Conservation (phyloP, 2,888 invertebrate species). For the Rhogogaster chlorosoma region DNA sequence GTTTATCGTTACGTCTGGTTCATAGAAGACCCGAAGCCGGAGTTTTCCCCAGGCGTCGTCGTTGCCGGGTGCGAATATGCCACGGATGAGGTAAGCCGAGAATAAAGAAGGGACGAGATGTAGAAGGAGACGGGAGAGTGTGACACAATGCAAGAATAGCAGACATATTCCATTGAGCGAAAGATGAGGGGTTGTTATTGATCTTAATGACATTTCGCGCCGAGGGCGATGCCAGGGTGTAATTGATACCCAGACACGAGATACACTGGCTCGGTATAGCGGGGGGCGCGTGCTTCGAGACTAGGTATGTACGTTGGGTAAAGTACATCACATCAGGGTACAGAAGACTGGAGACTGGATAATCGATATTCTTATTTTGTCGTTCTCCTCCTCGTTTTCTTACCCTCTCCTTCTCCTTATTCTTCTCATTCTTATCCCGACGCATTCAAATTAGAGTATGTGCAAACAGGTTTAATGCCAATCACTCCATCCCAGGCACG, state of each 20-base stretch:
- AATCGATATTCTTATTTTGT: conserved; percentile 41
- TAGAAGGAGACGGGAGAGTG: not conserved
- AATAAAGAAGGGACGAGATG: not conserved
- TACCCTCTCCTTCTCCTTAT: no score
- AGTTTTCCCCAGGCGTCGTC: not conserved
- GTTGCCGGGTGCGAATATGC: not conserved
- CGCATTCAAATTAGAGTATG: conserved; percentile 44
- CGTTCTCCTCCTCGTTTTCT: not conserved
- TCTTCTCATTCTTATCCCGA: not conserved
- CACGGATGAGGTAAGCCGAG: not conserved
- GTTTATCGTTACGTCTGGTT: conserved; percentile 15
- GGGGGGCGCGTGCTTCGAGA: not conserved
- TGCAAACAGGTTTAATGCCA: conserved; percentile 47
- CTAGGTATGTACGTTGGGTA: not conserved
- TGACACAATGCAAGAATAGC: conserved; percentile 36
- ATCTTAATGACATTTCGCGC: conserved; percentile 75
- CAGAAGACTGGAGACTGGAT: not conserved
- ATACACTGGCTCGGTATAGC: conserved; percentile 52
- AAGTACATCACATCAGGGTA: not conserved
- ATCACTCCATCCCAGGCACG: conserved; percentile 17
- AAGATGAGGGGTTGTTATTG: conserved; percentile 66
- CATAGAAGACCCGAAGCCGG: not conserved
- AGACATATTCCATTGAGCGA: conserved; percentile 29
- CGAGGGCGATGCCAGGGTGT: conserved; percentile 69
- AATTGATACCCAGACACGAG: conserved; percentile 70